Evolutionary conservation across 1,140 invertebrate species (phyloP).

Genomic region (Aphaenogaster floridana): DNA sequence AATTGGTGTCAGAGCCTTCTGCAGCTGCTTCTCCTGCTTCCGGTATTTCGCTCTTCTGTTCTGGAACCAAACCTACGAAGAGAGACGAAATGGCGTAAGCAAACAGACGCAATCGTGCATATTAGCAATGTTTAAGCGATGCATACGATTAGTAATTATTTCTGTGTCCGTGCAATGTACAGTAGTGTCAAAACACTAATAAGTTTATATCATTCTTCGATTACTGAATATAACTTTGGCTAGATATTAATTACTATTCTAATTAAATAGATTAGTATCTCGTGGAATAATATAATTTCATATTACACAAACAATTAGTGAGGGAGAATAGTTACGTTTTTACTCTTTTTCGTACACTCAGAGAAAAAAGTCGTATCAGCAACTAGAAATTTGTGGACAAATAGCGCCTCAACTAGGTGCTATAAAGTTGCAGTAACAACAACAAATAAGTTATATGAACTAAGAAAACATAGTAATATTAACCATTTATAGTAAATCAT

Average conservation of each 20-base stretch:
- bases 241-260: conserved; percentile 8
- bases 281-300: neutral
- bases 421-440: no score
- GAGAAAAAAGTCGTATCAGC: no score
- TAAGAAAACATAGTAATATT: no score
- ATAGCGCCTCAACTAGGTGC: no score
- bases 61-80: conserved; percentile 97
- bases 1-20: conserved; percentile 96
- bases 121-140: conserved; percentile 6
- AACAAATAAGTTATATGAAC: no score
- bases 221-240: neutral
- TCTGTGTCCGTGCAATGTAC: neutral
- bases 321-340: neutral
- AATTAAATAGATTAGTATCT: conserved; percentile 11
- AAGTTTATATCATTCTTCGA: neutral
- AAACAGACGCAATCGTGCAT: neutral
- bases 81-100: conserved; percentile 44
- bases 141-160: conserved; percentile 1
- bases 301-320: neutral
- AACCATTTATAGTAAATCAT: no score
- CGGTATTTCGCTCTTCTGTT: conserved; percentile 99
- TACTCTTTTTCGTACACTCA: neutral
- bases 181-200: neutral
- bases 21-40: conserved; percentile 99
- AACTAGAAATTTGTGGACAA: no score